Base-by-base conservation (phyloP, 1,140 invertebrate species). In the Trichonephila clavata region DNA sequence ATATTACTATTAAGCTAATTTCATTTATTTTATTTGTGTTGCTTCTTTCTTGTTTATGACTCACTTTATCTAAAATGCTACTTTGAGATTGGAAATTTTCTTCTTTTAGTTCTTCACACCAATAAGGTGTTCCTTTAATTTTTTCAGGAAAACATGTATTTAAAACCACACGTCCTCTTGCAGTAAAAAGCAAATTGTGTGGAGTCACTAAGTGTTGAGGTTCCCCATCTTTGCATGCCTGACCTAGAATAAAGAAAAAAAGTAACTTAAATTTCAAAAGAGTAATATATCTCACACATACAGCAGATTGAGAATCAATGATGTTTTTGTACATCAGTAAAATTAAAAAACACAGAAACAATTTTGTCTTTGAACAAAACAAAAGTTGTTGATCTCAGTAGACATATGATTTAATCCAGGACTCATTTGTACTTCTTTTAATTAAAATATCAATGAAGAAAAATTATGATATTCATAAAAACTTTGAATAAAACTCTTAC, bases 151-250 rank as follows among this genome's bases (percentile, higher is more conserved):
- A 59, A 65, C 86, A 93, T 8, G 24, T 27, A 81, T 65, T 94
- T 20, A 94, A 80, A 32, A 87, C 14, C 20, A 94, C 43, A n/a
- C 84, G 59, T 8, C 93, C 93, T n/a, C 18, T 91, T 32, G 93
- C 81, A 24, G 93, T 63, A 39, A 89, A 94, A 1, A 86, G 39
- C n/a, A 94, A 63, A 13, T 77, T 94, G 39, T 88, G 61, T 20
- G 89, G 83, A 27, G 93, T 91, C n/a, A 94, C 90, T 80, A 92
- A 87, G 27, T 87, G 84, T 83, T 87, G 81, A 13, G 93, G 93
- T 43, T 91, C 39, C 2, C 89, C 93, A 94, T 94, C 88, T 71
- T 94, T 86, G 27, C 60, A 81, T 61, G 93, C 93, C 24, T 90
- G 61, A 16, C 93, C 93, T 94, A 61, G 60, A 92, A 86, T 59